A percentile compares a stretch with the other conserved stretches of the same genome.
phyloP scores from a whole-genome alignment of 2,113 vertebrate genomes.

The Anolis sagrei region DNA sequence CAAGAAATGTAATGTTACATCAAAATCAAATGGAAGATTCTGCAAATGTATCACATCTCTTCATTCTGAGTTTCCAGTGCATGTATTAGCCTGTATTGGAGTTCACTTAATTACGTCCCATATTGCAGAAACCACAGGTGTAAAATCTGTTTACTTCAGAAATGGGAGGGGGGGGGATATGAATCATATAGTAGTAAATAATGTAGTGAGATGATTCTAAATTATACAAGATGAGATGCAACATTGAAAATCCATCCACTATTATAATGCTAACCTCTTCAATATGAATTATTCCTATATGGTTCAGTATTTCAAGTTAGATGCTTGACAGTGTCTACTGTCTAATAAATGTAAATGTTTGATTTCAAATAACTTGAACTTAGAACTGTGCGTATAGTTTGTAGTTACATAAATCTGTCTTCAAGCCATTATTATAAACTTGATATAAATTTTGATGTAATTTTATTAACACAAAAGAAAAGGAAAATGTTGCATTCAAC shows the following conservation, averaged over 20 bases:
- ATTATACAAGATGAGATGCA: conserved; percentile 29
- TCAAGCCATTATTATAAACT: conserved; percentile 3
- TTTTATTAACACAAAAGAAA: conserved; percentile 19
- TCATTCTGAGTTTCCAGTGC: conserved; percentile 5
- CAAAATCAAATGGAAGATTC: conserved; percentile 13
- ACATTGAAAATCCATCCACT: neutral
- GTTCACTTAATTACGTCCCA: neutral
- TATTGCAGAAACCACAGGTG: neutral
- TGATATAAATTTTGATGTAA: conserved; percentile 7
- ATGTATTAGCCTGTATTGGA: neutral
- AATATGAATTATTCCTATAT: neutral
- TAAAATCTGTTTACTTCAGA: neutral
- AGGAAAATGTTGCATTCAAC: conserved; percentile 20
- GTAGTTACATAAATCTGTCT: neutral
- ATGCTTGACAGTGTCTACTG: neutral
- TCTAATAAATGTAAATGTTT: conserved; percentile 18
- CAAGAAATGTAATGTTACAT: neutral
- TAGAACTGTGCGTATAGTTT: neutral
- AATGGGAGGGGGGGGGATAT: neutral
- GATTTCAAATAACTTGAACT: conserved; percentile 9
- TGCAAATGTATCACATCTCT: neutral
- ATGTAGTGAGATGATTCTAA: conserved; percentile 17
- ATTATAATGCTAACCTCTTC: neutral
- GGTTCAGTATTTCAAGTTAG: neutral
- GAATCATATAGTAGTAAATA: neutral